Evolutionary conservation across 2,888 invertebrate species (phyloP), one percentile per base, ranked within the genome.

Genomic region (Volucella zonaria): DNA sequence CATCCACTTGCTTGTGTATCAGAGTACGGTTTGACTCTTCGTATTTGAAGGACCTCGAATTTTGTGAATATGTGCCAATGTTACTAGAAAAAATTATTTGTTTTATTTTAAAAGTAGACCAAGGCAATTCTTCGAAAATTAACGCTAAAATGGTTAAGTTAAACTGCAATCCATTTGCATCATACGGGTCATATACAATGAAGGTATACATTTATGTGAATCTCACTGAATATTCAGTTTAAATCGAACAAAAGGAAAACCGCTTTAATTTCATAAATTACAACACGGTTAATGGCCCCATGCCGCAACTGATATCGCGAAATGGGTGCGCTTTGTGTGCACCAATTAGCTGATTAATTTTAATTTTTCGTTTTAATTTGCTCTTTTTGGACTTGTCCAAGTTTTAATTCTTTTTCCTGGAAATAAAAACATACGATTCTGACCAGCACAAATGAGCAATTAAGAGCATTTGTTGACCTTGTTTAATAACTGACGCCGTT

Each of bases 321-420:
- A 71, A 59, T 61, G 51, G 40, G 71, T 71, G 59, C 59, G 56
- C 43, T 31, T 59, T 47, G 47, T 49, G 70, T 49, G 58, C 59
- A 51, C 47, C 58, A 61, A 71, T 71, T 71, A 71, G 59, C 51
- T 59, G 59, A 42, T 15, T 43, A 71, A 61, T 71, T 71, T 38
- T 6, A 31, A 6, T 31, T 4, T 31, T 31, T 31, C 6, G 31
- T 31, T 31, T 49, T 61, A 45, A 59, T 59, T 71, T 18, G 61
- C 61, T 49, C 15, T 59, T 18, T 11, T 54, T 14, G 67, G 54
- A 23, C 31, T 52, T 40, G 9, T 56, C 15, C 43, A 52, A 11
- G 31, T 66, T 15, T 66, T 56, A 15, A 40, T 14, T 47, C 43
- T 40, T 56, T 71, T 71, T 71, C 71, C 42, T 61, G 61, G 61